These are phyloP conservation scores for Macrochelys suwanniensis DNA, from an alignment of 2,797 vertebrate genomes.

Conservation along the genomic window DNA sequence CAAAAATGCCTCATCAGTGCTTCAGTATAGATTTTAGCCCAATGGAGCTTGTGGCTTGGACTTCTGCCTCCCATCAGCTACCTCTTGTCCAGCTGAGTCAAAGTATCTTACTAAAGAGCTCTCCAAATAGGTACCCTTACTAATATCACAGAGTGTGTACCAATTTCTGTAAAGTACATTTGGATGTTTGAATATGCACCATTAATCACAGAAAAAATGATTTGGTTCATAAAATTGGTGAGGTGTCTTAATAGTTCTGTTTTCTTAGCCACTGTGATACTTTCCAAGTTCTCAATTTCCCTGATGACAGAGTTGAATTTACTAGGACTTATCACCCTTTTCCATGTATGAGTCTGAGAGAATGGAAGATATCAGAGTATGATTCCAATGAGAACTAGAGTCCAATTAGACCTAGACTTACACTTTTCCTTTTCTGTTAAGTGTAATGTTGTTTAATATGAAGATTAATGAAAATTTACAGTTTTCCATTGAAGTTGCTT, in stretches of 20 bases:
- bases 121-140: neutral
- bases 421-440: neutral
- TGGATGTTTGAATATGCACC: slow-evolving; percentile 1
- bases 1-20: neutral
- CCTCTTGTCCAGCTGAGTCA: neutral
- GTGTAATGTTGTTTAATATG: neutral
- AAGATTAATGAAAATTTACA: neutral
- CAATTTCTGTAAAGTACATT: neutral
- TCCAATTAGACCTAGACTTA: neutral
- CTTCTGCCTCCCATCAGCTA: neutral
- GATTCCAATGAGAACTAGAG: neutral
- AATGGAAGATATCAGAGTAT: neutral
- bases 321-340: neutral
- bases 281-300: slow-evolving; percentile 21
- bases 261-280: slow-evolving; percentile 1
- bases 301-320: slow-evolving; percentile 10
- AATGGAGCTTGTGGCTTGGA: neutral
- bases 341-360: neutral
- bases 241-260: neutral
- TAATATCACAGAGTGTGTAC: neutral
- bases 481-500: neutral
- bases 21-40: neutral
- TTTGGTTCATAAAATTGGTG: slow-evolving; percentile 9
- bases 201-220: neutral
- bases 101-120: neutral